These are phyloP conservation scores for Regulus satrapa DNA, from an alignment of 2,113 vertebrate genomes.

Conservation along the genomic window DNA sequence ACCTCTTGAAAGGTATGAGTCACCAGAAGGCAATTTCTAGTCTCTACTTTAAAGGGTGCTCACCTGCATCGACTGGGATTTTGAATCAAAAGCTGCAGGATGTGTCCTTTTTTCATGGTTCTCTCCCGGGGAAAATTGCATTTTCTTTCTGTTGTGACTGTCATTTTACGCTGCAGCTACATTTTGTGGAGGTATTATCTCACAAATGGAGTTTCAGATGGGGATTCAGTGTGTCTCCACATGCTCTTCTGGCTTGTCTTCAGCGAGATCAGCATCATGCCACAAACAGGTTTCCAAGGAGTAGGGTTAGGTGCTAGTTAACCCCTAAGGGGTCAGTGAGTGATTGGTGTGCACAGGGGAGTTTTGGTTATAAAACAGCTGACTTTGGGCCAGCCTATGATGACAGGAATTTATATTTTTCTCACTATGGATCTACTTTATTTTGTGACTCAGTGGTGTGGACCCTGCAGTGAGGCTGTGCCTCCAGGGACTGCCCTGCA, in stretches of 20 bases:
- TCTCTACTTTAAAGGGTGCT: background rate
- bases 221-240: background rate
- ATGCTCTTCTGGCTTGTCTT: background rate
- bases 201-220: background rate
- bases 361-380: background rate
- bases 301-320: rapidly evolving
- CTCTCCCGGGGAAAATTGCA: background rate
- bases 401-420: background rate
- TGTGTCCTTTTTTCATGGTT: background rate
- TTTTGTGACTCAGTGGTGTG: background rate
- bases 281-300: background rate
- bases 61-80: background rate
- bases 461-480: background rate
- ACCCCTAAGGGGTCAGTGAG: rapidly evolving
- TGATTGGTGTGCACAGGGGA: background rate
- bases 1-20: background rate
- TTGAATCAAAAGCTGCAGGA: background rate
- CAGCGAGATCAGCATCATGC: background rate
- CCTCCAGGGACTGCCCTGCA: background rate
- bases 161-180: background rate
- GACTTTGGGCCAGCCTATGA: background rate
- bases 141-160: background rate
- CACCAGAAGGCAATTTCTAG: background rate
- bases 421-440: background rate
- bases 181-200: background rate